Evolutionary conservation across 2,888 invertebrate species (phyloP), one percentile per base, ranked within the genome.

Genomic region (Microplitis manilae): DNA sequence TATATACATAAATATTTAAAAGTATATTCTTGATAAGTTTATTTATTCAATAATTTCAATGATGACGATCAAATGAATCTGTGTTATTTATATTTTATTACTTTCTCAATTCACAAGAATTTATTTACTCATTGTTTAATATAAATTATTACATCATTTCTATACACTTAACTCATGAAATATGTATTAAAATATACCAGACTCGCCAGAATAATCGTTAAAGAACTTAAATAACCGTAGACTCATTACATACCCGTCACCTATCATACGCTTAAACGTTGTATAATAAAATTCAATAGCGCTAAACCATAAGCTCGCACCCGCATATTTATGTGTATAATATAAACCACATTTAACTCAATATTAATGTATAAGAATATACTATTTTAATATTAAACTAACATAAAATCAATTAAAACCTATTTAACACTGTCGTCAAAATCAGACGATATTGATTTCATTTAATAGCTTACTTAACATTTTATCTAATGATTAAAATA

Each of bases 251-350:
- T 17, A 71, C 39, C 38, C 61, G 17, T 39, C 39, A 71, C 59
- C 61, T 38, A 71, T 39, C 59, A 61, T 30, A 71, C 17, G 61
- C 39, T 71, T 71, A 38, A 61, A 39, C 61, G 71, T 71, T 38
- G 71, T 71, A 61, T 71, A 61, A 71, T 61, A 71, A 71, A 71
- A 71, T 71, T 71, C 61, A 71, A 71, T 61, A 61, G 61, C 1
- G 40, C 15, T 39, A 61, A 59, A 50, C 50, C 30, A 69, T 69
- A 38, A 61, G 20, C 30, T 65, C 50, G 13, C 13, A 50, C 50
- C 8, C 50, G 9, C 8, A 50, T 50, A 50, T 50, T 9, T 9
- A 13, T 13, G 50, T 50, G 13, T 13, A 50, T 9, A 30, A 30
- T 30, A 30, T 30, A 30, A 30, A 30, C 30, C 30, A 30, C 30